Conservation (phyloP, 2,888 invertebrate species). For the Cephus sareptanus region DNA sequence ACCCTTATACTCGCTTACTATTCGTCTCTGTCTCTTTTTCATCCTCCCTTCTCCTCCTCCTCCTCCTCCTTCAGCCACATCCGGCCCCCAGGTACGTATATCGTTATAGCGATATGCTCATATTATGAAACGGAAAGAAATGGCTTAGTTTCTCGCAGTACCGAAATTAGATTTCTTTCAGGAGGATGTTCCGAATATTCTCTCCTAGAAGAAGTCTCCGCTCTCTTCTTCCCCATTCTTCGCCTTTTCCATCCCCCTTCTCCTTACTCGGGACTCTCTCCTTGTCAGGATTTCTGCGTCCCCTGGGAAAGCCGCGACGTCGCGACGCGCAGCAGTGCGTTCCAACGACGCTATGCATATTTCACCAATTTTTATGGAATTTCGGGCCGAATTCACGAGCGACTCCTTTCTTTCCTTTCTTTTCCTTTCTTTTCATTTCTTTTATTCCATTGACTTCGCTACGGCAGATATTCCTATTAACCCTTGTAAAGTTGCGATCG, state of each 20-base stretch:
- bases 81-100: neutral
- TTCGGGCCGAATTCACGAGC: constrained; percentile 27
- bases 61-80: no score
- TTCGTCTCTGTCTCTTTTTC: no score
- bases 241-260: constrained; percentile 19
- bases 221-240: constrained; percentile 2
- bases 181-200: constrained; percentile 52
- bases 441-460: neutral
- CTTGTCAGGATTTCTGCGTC: constrained; percentile 48
- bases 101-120: constrained; percentile 22
- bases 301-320: constrained; percentile 45
- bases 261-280: neutral
- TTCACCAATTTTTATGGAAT: constrained; percentile 60
- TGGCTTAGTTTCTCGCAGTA: constrained; percentile 50
- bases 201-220: constrained; percentile 28
- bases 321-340: constrained; percentile 42
- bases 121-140: constrained; percentile 42
- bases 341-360: constrained; percentile 54
- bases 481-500: no score
- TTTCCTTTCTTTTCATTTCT: neutral
- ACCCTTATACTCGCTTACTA: neutral
- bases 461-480: no score
- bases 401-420: neutral
- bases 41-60: no score
- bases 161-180: constrained; percentile 57